Percentiles rank a stretch among this genome's conserved stretches.
Conservation (phyloP, 2,113 vertebrate species). For the Lontra canadensis region DNA sequence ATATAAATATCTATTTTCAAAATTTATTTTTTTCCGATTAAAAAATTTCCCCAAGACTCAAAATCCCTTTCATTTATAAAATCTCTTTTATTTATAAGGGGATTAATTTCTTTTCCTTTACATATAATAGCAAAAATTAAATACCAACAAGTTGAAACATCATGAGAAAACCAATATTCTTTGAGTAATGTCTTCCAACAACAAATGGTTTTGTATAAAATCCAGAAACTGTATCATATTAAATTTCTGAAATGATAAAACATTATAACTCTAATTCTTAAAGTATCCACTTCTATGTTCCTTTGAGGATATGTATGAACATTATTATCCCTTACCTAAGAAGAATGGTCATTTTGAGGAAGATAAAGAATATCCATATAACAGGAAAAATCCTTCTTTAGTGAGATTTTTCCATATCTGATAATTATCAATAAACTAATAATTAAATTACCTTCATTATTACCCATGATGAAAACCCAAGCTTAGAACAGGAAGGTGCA, state of each 20-base stretch:
- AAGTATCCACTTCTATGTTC: background rate
- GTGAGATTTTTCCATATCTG: background rate
- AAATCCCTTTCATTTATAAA: background rate
- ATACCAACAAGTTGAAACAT: conserved; percentile 36
- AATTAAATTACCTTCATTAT: background rate
- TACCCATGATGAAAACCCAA: background rate
- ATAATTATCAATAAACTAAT: conserved; percentile 9
- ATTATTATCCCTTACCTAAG: background rate
- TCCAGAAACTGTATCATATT: background rate
- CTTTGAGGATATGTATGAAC: background rate
- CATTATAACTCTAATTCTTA: conserved; percentile 25
- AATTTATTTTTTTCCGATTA: background rate
- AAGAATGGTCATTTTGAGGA: background rate
- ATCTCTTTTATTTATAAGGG: background rate
- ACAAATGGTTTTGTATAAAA: background rate
- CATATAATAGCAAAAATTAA: conserved; percentile 47
- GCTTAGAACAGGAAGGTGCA: background rate
- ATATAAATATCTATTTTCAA: conserved; percentile 71
- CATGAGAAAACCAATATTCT: conserved; percentile 51
- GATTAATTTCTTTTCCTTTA: background rate
- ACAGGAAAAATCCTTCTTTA: background rate
- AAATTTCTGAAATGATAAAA: background rate
- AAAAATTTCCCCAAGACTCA: background rate
- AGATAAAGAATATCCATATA: background rate
- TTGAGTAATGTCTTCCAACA: background rate